These are phyloP conservation scores for Helarctos malayanus DNA, from an alignment of 2,797 vertebrate species.

Conservation along the genomic window DNA sequence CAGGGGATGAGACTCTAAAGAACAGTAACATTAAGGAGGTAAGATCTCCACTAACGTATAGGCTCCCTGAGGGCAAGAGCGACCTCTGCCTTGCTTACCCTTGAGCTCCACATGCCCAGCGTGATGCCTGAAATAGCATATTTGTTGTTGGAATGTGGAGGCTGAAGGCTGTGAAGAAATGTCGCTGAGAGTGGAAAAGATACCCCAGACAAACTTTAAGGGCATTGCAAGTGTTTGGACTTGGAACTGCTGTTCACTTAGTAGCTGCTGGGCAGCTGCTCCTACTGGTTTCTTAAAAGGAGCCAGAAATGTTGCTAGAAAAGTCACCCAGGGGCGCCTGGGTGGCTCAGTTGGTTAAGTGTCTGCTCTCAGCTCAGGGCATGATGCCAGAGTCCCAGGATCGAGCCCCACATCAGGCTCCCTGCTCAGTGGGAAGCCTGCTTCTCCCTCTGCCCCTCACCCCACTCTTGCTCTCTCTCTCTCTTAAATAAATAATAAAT, in stretches of 20 bases:
- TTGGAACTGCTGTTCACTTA: background rate
- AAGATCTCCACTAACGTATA: background rate
- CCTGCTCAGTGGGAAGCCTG: too few species aligned
- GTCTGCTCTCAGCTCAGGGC: too few species aligned
- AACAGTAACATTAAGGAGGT: background rate
- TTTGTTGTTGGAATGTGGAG: background rate
- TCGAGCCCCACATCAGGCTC: too few species aligned
- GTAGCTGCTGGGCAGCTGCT: background rate
- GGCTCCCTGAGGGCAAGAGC: background rate
- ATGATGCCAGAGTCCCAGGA: too few species aligned
- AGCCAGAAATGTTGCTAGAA: background rate
- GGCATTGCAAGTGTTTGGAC: background rate
- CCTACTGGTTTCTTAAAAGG: background rate
- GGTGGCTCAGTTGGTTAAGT: too few species aligned
- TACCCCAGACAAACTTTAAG: background rate
- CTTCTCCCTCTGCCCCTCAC: too few species aligned
- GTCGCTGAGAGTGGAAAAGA: background rate
- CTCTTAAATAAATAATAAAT: too few species aligned
- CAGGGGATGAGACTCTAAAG: background rate
- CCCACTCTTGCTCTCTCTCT: too few species aligned
- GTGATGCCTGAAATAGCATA: background rate
- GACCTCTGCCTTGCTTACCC: fast-evolving
- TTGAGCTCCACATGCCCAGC: background rate
- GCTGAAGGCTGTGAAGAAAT: background rate
- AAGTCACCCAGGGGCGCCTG: background rate